Evolutionary conservation across 2,888 invertebrate genomes (phyloP).

Genomic region (Athalia circularis): DNA sequence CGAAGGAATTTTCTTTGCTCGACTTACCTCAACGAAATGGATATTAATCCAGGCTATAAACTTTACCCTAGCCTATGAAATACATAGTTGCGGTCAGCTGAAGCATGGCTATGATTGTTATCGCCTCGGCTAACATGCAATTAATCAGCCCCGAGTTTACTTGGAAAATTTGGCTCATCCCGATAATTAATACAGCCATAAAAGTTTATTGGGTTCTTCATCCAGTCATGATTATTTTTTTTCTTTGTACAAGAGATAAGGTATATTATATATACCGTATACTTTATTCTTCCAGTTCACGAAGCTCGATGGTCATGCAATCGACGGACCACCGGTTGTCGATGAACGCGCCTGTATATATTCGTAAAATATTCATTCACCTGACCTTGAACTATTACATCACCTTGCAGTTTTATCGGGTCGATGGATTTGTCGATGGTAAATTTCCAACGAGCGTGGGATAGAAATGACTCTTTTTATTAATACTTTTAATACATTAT

Average conservation of each 20-base stretch:
- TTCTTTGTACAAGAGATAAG: background rate
- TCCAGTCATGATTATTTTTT: slow-evolving; percentile 4
- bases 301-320: slow-evolving; percentile 1
- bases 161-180: background rate
- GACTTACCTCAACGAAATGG: too few relatives aligned
- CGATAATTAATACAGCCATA: slow-evolving; percentile 24
- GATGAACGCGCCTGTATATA: slow-evolving; percentile 4
- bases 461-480: background rate
- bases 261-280: background rate
- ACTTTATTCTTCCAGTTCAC: slow-evolving; percentile 6
- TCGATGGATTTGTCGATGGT: background rate
- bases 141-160: background rate
- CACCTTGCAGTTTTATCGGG: background rate
- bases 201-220: slow-evolving; percentile 9
- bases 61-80: too few relatives aligned
- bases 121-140: background rate
- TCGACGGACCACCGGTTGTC: background rate
- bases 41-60: too few relatives aligned
- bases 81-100: too few relatives aligned
- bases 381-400: background rate
- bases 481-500: background rate
- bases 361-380: slow-evolving; percentile 8
- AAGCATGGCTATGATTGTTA: background rate
- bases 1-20: too few relatives aligned
- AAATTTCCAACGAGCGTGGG: background rate